These are phyloP conservation scores for Tapirus terrestris DNA, from an alignment of 2,113 vertebrate species.

Conservation along the genomic window DNA sequence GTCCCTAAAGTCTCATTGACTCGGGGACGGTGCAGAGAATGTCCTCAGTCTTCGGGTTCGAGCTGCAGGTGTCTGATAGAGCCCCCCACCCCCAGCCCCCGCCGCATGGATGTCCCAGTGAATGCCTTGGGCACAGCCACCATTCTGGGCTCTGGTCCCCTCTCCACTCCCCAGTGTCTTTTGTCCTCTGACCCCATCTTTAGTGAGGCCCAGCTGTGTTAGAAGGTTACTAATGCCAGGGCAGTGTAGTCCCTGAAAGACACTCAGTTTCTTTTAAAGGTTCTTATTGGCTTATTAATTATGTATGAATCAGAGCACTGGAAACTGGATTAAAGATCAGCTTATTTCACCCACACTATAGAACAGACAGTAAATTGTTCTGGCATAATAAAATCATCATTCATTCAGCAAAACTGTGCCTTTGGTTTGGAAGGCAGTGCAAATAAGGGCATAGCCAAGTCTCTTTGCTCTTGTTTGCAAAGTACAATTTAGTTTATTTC, in stretches of 20 bases:
- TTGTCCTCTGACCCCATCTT: constrained; percentile 35
- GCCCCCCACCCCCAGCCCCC: neutral
- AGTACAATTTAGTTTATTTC: constrained; percentile 46
- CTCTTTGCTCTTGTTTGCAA: constrained; percentile 7
- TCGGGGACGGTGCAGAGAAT: neutral
- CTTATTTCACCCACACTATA: constrained; percentile 48
- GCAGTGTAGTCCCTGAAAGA: constrained; percentile 29
- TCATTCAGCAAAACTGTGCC: constrained; percentile 43
- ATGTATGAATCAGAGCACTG: constrained; percentile 36
- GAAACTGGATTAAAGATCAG: constrained; percentile 45
- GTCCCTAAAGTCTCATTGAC: neutral
- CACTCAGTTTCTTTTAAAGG: constrained; percentile 27
- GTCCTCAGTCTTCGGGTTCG: neutral
- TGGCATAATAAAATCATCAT: constrained; percentile 44
- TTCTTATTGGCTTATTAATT: constrained; percentile 46
- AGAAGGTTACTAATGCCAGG: constrained; percentile 32
- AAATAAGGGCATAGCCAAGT: neutral
- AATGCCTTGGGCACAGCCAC: neutral
- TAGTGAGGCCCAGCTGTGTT: neutral
- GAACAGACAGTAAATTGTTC: constrained; percentile 69
- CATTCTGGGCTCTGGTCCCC: neutral
- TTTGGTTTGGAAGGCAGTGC: constrained; percentile 37
- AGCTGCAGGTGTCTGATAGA: neutral
- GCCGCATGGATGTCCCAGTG: too few species aligned
- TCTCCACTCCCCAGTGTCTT: neutral